Percentiles rank a stretch among this genome's conserved stretches.
These are phyloP conservation scores for Heteromyza rotundicornis DNA, from an alignment of 2,888 invertebrate genomes.

Conservation along the genomic window DNA sequence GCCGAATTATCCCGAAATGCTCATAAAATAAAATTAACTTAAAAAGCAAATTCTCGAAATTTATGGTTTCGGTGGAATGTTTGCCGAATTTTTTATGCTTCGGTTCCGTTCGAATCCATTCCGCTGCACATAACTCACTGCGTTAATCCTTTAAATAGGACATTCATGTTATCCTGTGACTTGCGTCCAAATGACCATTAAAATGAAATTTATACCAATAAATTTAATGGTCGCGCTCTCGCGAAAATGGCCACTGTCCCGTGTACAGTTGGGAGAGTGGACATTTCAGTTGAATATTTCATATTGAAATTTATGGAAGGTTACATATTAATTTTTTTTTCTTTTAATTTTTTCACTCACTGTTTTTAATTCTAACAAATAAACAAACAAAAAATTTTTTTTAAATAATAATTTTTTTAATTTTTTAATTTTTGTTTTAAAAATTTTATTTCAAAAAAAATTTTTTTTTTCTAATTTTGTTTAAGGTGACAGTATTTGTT, in stretches of 20 bases:
- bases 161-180: conserved; percentile 57
- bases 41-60: conserved; percentile 58
- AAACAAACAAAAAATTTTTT: no score
- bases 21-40: conserved; percentile 63
- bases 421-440: no score
- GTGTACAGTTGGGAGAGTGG: not conserved
- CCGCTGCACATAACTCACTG: conserved; percentile 50
- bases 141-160: conserved; percentile 62
- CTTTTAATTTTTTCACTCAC: no score
- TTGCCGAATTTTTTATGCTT: conserved; percentile 15
- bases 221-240: conserved; percentile 38
- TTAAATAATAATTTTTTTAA: no score
- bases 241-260: not conserved
- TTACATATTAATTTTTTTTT: no score
- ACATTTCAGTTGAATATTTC: not conserved
- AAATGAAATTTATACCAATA: conserved; percentile 54
- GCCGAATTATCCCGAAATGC: conserved; percentile 28
- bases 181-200: conserved; percentile 43
- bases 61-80: conserved; percentile 41
- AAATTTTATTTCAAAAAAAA: no score
- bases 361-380: no score
- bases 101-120: not conserved
- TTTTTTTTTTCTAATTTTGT: no score
- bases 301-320: conserved; percentile 1
- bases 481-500: no score